Base-by-base conservation (phyloP, 2,797 vertebrate genomes). In the Neomorphus geoffroyi region DNA sequence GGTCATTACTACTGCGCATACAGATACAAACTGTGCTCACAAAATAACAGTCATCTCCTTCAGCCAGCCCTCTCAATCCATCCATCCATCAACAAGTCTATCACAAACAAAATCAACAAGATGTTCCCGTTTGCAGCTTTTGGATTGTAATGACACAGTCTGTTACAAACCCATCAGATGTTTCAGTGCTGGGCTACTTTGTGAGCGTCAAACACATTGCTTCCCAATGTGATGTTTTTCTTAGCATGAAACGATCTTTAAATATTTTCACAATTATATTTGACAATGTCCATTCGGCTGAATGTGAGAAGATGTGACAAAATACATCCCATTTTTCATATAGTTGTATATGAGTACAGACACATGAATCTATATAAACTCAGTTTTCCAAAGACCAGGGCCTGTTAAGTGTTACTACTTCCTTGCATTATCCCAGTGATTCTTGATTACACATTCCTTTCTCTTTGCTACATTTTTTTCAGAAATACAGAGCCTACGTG, bases 51-150 rank as follows among this genome's bases (percentile, higher is more conserved):
- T 33, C 39, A 28, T 53, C 43, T 41, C 46, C 61, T 67, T 50
- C 80, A 80, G 26, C 39, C 80, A 80, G 74, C 85, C 62, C 48
- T 96, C 77, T 48, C 53, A 75, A 60, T 72, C 67, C 70, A 53
- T 72, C 67, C 70, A 53, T 72, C 67, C 70, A 53, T 96, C 80
- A 88, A 57, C 91, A 70, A 82, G 85, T 95, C 94, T 94, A 95
- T 93, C 86, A 32, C 71, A 88, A 94, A 74, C 50, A 93, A 93
- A 88, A 86, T 88, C 90, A 73, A 70, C 94, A 94, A 87, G 64
- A 94, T 95, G 93, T 94, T 95, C 88, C 41, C 9, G 2, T 94
- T 94, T 0, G 10, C 87, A 75, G 87, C 27, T 91, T 93, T 94
- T 92, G 85, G 89, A 78, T 80, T 54, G 57, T 54, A 83, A 80